A percentile compares a stretch with the other conserved stretches of the same genome.
phyloP scores from a whole-genome alignment of 2,113 vertebrate species.

The Anolis carolinensis region DNA sequence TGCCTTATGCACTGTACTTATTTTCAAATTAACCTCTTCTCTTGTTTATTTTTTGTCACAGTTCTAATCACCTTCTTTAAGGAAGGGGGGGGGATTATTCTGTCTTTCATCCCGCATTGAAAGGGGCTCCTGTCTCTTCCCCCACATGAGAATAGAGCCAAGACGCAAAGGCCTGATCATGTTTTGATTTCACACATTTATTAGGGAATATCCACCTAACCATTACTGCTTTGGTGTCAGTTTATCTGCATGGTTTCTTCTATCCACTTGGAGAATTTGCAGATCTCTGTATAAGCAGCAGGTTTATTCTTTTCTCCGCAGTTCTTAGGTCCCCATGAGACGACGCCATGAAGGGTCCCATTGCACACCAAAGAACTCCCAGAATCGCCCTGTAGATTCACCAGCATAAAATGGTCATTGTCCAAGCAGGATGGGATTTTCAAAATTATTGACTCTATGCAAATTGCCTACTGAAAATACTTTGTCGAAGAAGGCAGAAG shows the following conservation, averaged over 20 bases:
- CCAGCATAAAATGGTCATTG: not conserved
- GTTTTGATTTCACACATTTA: not conserved
- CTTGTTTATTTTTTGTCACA: not conserved
- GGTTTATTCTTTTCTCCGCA: conserved; percentile 56
- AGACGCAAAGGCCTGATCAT: not conserved
- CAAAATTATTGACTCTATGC: not conserved
- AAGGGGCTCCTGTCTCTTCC: not conserved
- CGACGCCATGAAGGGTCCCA: conserved; percentile 62
- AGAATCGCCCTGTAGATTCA: conserved; percentile 65
- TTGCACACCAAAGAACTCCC: conserved; percentile 66
- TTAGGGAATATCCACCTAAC: not conserved
- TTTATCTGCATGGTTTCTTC: conserved; percentile 18
- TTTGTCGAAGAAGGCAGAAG: not conserved
- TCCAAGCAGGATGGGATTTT: not conserved
- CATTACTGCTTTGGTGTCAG: not conserved
- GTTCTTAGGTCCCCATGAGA: conserved; percentile 65
- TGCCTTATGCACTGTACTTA: too few species aligned
- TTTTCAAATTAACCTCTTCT: not conserved
- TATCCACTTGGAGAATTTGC: conserved; percentile 66
- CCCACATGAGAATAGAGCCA: not conserved
- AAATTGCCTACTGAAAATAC: not conserved
- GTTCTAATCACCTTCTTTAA: not conserved
- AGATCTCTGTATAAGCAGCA: conserved; percentile 63
- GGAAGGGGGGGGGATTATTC: too few species aligned
- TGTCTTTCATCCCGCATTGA: not conserved